Evolutionary conservation across 2,113 vertebrate species (phyloP).

Genomic region (Clupea harengus): DNA sequence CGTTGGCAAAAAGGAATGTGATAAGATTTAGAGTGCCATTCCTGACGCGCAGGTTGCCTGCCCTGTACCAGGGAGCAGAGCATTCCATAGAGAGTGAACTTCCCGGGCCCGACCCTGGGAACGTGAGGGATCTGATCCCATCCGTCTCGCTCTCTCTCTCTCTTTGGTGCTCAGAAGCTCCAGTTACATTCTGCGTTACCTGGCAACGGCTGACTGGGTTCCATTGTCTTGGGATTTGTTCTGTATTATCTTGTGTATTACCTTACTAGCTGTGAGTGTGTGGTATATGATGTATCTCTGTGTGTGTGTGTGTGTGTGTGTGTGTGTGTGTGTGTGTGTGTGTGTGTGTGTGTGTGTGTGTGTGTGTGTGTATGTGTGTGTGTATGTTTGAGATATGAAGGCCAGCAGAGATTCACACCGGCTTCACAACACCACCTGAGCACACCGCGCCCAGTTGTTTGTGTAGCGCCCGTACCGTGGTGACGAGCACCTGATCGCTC

Average conservation of each 20-base stretch:
- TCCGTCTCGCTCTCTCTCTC: neutral
- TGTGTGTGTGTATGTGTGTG: neutral
- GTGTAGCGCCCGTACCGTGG: neutral
- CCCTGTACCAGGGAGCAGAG: neutral
- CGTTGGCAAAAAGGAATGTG: neutral
- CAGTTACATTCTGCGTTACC: neutral
- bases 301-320: conserved; percentile 6
- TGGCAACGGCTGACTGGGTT: neutral
- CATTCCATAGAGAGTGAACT: neutral
- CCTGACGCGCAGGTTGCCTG: neutral
- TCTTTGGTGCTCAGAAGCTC: neutral
- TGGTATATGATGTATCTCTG: neutral
- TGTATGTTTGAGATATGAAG: neutral
- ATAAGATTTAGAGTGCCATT: neutral
- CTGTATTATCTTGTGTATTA: conserved; percentile 8
- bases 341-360: neutral
- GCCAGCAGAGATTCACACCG: neutral
- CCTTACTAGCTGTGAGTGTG: conserved; percentile 1
- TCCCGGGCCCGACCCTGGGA: neutral
- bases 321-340: neutral
- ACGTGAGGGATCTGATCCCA: neutral
- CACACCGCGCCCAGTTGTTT: neutral
- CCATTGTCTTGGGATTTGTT: neutral
- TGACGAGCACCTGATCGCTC: neutral
- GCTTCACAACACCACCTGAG: neutral